Percentiles rank a stretch among this genome's conserved stretches.
phyloP scores from a whole-genome alignment of 2,113 vertebrate genomes.

The Casuarius casuarius region DNA sequence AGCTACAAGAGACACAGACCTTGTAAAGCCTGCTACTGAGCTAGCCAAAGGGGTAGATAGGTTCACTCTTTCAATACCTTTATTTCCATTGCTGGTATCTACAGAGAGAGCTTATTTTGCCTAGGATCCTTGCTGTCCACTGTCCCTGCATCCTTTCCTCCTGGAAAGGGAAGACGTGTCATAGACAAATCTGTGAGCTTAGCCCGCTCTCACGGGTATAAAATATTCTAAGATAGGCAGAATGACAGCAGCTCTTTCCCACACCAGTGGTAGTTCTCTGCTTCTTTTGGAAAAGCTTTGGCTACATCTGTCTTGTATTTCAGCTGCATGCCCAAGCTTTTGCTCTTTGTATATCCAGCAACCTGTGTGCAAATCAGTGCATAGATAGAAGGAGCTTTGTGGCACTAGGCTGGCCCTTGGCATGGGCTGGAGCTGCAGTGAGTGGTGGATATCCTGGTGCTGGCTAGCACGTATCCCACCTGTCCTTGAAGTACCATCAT shows the following conservation, averaged over 20 bases:
- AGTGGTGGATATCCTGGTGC: neutral
- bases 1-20: too few relatives aligned
- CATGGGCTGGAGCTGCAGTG: too few relatives aligned
- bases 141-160: neutral
- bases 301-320: neutral
- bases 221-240: neutral
- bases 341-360: neutral
- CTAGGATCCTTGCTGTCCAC: neutral
- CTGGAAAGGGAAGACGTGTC: neutral
- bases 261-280: rapidly evolving
- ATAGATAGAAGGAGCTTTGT: rapidly evolving
- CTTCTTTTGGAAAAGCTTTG: neutral
- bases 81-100: too few relatives aligned
- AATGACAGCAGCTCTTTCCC: neutral
- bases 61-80: too few relatives aligned
- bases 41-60: too few relatives aligned
- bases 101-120: neutral
- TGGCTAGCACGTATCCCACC: rapidly evolving
- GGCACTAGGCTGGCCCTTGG: neutral
- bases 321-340: neutral
- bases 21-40: too few relatives aligned
- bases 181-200: neutral
- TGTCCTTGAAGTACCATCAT: neutral
- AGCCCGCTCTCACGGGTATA: neutral
- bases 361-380: rapidly evolving